Base-by-base conservation (phyloP, 2,888 invertebrate genomes). In the Strigamia maritima region DNA sequence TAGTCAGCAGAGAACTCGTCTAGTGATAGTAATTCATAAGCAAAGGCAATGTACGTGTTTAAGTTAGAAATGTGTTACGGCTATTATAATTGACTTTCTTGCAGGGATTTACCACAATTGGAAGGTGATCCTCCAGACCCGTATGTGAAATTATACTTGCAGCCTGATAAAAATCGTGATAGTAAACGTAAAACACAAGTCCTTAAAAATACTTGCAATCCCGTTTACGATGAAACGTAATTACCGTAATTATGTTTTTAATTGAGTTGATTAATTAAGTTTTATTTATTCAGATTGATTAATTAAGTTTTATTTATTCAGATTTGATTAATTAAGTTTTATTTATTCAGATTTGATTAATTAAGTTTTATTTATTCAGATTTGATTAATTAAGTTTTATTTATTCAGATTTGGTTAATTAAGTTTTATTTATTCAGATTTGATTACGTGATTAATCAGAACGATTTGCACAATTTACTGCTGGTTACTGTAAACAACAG, bases 171-270 rank as follows among this genome's bases (percentile, higher is more conserved):
- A 79, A 90, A 92, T 75, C 94, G 93, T 86, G 94, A 94, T 82
- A 91, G 93, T 0, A 95, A 95, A 86, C 90, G 94, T 74, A 95
- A 94, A 87, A 95, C 95, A 16, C 90, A 89, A 82, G 92, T 93
- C n/a, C 88, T 93, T 81, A 95, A 95, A 85, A 95, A 97, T 86
- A 94, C 92, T 84, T 94, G 95, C 84, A 94, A 94, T 89, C 96
- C 97, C 0, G 90, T 92, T 31, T 97, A 92, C 85, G 96, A 97
- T 86, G 94, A 95, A 85, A 92, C 92, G 86, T 86, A 82, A 82
- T 85, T 83, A 19, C 22, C 4, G n/a, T n/a, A 49, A 26, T 49
- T n/a, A n/a, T n/a, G n/a, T n/a, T n/a, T n/a, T n/a, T n/a, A n/a
- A n/a, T n/a, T n/a, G n/a, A n/a, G n/a, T n/a, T n/a, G n/a, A n/a